Evolutionary conservation across 1,140 invertebrate genomes (phyloP).

Genomic region (Chironomus striatipennis): DNA sequence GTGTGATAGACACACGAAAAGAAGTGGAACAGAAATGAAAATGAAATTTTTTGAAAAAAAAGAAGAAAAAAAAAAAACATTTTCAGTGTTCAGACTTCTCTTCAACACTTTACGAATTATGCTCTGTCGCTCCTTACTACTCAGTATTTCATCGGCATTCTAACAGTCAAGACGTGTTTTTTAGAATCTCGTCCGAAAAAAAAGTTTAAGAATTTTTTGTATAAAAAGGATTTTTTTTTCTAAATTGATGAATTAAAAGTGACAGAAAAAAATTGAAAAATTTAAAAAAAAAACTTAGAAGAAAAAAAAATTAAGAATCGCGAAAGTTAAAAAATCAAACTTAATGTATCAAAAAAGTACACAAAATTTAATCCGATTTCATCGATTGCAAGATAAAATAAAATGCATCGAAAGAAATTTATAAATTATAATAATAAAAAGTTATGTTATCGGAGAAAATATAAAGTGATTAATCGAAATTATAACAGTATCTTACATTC

Average conservation of each 20-base stretch:
- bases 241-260: neutral
- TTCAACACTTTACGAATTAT: neutral
- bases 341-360: slow-evolving; percentile 20
- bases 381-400: slow-evolving; percentile 16
- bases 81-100: no score
- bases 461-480: slow-evolving; percentile 13
- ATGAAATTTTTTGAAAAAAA: slow-evolving; percentile 10
- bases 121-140: neutral
- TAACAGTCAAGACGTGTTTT: slow-evolving; percentile 16
- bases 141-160: slow-evolving; percentile 3
- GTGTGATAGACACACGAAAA: neutral
- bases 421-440: neutral
- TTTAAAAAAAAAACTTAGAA: neutral
- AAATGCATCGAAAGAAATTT: slow-evolving; percentile 7
- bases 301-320: neutral
- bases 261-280: no score
- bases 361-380: neutral
- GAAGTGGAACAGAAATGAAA: slow-evolving; percentile 12
- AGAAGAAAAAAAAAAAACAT: no score
- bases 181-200: neutral
- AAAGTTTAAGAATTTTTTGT: neutral
- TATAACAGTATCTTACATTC: neutral
- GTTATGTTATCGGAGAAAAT: slow-evolving; percentile 13
- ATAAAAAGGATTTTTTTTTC: neutral
- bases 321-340: neutral